Evolutionary conservation across 2,797 vertebrate species (phyloP).

Genomic region (Anolis apletophallus): DNA sequence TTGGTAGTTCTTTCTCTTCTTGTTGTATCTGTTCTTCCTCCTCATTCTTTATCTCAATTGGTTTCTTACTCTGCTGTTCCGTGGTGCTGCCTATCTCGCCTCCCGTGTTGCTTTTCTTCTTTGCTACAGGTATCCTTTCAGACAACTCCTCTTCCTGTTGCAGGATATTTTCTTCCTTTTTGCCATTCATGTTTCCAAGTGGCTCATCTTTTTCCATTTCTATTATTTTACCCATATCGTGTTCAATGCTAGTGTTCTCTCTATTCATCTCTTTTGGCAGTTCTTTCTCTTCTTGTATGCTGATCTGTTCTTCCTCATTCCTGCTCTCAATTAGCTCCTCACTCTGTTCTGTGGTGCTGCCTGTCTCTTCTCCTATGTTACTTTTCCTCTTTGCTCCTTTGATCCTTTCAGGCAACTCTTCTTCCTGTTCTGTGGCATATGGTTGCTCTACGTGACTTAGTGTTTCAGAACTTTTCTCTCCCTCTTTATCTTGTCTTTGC

Average conservation of each 20-base stretch:
- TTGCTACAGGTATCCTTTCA: not conserved
- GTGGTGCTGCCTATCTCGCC: not conserved
- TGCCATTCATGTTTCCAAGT: not conserved
- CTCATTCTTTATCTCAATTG: not conserved
- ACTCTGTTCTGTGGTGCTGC: not conserved
- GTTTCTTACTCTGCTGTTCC: not conserved
- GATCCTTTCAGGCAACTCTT: conserved; percentile 9
- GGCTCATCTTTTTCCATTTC: not conserved
- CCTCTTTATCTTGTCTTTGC: not conserved
- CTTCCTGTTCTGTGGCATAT: not conserved
- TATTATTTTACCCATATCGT: not conserved
- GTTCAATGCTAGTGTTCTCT: not conserved
- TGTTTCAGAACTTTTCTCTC: conserved; percentile 43
- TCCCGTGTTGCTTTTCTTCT: not conserved
- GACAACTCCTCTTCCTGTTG: not conserved
- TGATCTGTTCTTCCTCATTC: not conserved
- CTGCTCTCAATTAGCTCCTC: not conserved
- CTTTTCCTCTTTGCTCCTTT: not conserved
- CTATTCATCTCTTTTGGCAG: not conserved
- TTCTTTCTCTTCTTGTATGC: not conserved
- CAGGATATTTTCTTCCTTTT: not conserved
- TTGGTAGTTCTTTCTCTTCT: not conserved
- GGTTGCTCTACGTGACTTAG: not conserved
- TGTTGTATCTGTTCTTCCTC: not conserved
- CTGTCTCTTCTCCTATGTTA: not conserved